Evolutionary conservation across 1,140 invertebrate species (phyloP).

Genomic region (Chrysomallon squamiferum): DNA sequence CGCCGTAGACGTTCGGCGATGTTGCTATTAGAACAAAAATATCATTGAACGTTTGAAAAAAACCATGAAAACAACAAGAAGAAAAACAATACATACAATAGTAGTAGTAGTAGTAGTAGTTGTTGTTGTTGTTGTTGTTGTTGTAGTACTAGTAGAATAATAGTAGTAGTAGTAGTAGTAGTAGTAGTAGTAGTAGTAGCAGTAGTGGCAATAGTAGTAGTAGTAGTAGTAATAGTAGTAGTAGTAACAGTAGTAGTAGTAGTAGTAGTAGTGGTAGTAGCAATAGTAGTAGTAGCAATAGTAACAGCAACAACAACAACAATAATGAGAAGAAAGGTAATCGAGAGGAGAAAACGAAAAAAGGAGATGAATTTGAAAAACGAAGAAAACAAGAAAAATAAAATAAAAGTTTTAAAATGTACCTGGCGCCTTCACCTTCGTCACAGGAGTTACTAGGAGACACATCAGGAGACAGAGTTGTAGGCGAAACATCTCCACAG

Average conservation of each 20-base stretch:
- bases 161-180: not conserved
- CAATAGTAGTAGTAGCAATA: not conserved
- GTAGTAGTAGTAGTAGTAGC: not conserved
- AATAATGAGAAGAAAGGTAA: constrained; percentile 8
- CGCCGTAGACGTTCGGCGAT: constrained; percentile 50
- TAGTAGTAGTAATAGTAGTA: not conserved
- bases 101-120: too few relatives aligned
- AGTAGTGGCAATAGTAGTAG: not conserved
- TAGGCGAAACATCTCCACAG: constrained; percentile 58
- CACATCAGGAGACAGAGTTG: constrained; percentile 50
- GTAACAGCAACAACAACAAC: constrained; percentile 5
- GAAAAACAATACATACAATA: too few relatives aligned
- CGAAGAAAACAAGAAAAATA: too few relatives aligned
- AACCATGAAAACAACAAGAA: too few relatives aligned
- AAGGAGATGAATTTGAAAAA: too few relatives aligned
- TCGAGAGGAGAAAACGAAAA: not conserved
- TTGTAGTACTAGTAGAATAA: too few relatives aligned
- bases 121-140: too few relatives aligned
- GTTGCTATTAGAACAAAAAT: constrained; percentile 33
- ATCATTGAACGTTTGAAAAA: not conserved
- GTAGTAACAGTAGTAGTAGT: constrained; percentile 1
- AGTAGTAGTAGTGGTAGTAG: not conserved
- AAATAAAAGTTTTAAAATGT: too few relatives aligned
- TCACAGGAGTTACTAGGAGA: constrained; percentile 60
- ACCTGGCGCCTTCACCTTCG: constrained; percentile 49